Conservation (phyloP, 1,140 invertebrate species). For the Thaumatotibia leucotreta region DNA sequence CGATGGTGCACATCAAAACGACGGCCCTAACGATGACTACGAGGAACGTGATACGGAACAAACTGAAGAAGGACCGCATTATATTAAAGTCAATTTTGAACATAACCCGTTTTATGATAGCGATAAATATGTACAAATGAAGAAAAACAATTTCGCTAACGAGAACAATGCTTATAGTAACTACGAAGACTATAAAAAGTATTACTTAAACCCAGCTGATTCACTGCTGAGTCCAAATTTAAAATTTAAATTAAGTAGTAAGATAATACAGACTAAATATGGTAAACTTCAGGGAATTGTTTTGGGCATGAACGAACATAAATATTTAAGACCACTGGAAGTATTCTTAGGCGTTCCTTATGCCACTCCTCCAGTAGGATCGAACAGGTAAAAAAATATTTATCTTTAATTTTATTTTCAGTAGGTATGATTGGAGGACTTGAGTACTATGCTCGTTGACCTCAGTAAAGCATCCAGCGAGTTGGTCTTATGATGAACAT, state of each 20-base stretch:
- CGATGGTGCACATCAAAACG: slow-evolving; percentile 35
- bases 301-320: slow-evolving; percentile 84
- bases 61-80: slow-evolving; percentile 29
- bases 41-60: slow-evolving; percentile 37
- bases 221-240: slow-evolving; percentile 59
- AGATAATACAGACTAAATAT: slow-evolving; percentile 88
- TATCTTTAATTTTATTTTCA: too few relatives aligned
- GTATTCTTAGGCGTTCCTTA: slow-evolving; percentile 97
- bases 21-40: slow-evolving; percentile 44
- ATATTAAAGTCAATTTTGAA: slow-evolving; percentile 65
- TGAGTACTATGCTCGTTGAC: too few relatives aligned
- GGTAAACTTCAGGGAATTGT: slow-evolving; percentile 88
- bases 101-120: slow-evolving; percentile 56
- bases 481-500: too few relatives aligned
- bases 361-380: slow-evolving; percentile 92
- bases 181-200: slow-evolving; percentile 66
- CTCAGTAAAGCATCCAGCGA: too few relatives aligned
- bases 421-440: too few relatives aligned
- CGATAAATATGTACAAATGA: slow-evolving; percentile 52
- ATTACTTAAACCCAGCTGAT: slow-evolving; percentile 59
- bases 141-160: slow-evolving; percentile 52
- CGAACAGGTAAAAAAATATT: slow-evolving; percentile 83
- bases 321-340: slow-evolving; percentile 85
- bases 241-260: slow-evolving; percentile 80
- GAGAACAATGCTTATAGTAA: slow-evolving; percentile 63